Evolutionary conservation across 2,113 vertebrate genomes (phyloP).

Genomic region (Callorhinus ursinus): DNA sequence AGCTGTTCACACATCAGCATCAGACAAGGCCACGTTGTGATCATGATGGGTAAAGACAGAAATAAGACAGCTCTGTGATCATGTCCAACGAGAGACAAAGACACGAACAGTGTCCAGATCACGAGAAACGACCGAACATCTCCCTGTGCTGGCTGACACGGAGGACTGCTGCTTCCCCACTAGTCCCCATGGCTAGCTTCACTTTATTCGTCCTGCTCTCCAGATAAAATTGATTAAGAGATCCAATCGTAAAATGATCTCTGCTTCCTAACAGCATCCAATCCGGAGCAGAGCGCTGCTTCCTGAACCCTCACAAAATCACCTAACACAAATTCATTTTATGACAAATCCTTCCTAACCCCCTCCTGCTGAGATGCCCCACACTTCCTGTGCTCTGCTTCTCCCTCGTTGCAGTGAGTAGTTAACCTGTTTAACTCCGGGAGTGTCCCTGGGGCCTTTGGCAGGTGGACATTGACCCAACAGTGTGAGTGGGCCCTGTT

Average conservation of each 20-base stretch:
- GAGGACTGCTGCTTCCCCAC: background rate
- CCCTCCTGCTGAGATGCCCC: background rate
- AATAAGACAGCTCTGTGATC: background rate
- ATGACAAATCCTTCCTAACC: background rate
- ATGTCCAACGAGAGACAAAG: background rate
- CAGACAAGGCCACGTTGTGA: too few relatives aligned
- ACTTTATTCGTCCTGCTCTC: background rate
- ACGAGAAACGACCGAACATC: background rate
- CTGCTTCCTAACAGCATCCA: background rate
- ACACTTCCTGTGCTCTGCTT: fast-evolving
- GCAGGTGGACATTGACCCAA: too few relatives aligned
- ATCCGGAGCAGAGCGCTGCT: background rate
- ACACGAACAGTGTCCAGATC: background rate
- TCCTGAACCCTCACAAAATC: background rate
- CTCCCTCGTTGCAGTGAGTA: background rate
- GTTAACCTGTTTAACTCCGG: background rate
- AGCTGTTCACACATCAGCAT: too few relatives aligned
- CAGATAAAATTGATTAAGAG: background rate
- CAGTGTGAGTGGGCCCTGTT: background rate
- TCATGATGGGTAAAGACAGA: background rate
- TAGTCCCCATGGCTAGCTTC: background rate
- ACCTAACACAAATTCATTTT: background rate
- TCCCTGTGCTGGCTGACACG: too few relatives aligned
- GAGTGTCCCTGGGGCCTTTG: too few relatives aligned
- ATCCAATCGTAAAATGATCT: background rate